Evolutionary conservation across 92 coral and sea anemone species (phyloP).

Genomic region (Epizoanthus illoricatus): DNA sequence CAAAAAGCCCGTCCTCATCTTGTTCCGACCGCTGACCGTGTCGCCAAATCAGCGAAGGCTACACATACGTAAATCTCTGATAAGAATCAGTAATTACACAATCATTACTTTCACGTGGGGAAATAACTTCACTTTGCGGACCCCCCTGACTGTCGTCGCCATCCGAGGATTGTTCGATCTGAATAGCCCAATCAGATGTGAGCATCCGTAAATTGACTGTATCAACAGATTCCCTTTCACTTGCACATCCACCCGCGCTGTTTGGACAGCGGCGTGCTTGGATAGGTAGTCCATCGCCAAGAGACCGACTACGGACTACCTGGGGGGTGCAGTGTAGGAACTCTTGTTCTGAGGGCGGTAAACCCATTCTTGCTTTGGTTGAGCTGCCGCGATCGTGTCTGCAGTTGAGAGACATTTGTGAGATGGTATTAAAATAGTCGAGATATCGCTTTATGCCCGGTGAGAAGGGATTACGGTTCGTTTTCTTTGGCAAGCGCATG

Average conservation of each 20-base stretch:
- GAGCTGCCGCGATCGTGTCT: conserved; percentile 48
- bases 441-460: conserved; percentile 67
- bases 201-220: conserved; percentile 52
- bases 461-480: conserved; percentile 55
- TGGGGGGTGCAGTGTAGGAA: not conserved
- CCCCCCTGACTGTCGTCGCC: not conserved
- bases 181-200: conserved; percentile 49
- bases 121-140: not conserved
- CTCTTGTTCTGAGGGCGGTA: not conserved
- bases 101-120: not conserved
- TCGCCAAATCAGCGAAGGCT: not conserved
- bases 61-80: not conserved
- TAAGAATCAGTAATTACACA: not conserved
- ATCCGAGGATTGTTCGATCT: conserved; percentile 32
- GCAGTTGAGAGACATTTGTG: conserved; percentile 49
- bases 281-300: conserved; percentile 9
- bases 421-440: conserved; percentile 46
- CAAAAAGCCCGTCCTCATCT: too few species aligned
- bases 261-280: conserved; percentile 16
- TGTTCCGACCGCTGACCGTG: not conserved
- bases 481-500: conserved; percentile 73
- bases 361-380: not conserved
- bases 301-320: not conserved
- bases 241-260: not conserved
- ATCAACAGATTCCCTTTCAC: conserved; percentile 36